Conservation (phyloP, 2,113 vertebrate genomes). For the Lanius ludovicianus region DNA sequence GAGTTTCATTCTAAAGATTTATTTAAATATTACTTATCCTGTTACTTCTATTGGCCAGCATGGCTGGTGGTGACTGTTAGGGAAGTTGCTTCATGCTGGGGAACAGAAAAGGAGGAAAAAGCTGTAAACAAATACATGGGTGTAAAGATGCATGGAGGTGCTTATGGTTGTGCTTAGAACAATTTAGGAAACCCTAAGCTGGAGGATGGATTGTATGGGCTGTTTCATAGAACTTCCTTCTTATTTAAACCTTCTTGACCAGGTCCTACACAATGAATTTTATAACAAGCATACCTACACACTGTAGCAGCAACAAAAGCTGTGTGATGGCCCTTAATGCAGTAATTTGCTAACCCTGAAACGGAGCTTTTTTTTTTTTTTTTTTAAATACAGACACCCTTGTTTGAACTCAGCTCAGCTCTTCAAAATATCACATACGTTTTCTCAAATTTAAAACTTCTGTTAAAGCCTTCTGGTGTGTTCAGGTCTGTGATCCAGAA, state of each 20-base stretch:
- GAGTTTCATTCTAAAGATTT: background rate
- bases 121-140: background rate
- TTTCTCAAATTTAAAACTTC: background rate
- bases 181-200: background rate
- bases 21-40: background rate
- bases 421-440: background rate
- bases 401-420: background rate
- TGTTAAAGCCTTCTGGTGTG: background rate
- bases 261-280: background rate
- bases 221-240: background rate
- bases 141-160: background rate
- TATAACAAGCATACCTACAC: background rate
- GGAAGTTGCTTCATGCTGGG: background rate
- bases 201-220: background rate
- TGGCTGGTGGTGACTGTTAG: background rate
- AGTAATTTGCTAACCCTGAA: background rate
- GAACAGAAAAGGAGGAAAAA: background rate
- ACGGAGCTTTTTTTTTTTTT: background rate
- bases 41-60: background rate
- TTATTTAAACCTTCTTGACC: background rate
- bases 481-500: background rate
- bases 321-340: background rate
- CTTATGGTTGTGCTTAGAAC: background rate
- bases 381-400: background rate
- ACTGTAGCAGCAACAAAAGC: background rate